phyloP scores from a whole-genome alignment of 2,113 vertebrate species.

The Electrona antarctica region DNA sequence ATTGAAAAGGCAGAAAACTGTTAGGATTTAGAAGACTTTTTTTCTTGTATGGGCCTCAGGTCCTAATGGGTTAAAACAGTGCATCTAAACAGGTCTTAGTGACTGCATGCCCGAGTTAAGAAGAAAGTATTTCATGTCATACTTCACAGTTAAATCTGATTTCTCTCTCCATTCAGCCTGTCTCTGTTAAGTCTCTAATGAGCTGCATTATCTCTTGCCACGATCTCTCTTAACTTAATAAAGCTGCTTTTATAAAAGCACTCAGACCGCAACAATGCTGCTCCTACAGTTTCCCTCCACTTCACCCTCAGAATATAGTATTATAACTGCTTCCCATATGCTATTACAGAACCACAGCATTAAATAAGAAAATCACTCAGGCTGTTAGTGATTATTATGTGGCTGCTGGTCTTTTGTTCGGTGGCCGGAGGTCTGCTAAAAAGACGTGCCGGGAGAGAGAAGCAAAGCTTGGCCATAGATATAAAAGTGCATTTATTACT shows the following conservation, averaged over 20 bases:
- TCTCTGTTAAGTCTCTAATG: not conserved
- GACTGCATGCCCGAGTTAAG: too few relatives aligned
- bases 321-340: conserved; percentile 1
- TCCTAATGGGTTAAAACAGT: too few relatives aligned
- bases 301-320: not conserved
- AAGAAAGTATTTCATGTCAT: too few relatives aligned
- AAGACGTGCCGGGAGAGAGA: conserved; percentile 3
- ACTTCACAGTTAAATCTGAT: too few relatives aligned
- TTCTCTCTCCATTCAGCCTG: too few relatives aligned
- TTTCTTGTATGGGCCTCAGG: too few relatives aligned
- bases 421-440: conserved; percentile 14
- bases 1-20: too few relatives aligned
- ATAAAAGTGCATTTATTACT: conserved; percentile 1
- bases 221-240: not conserved
- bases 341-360: conserved; percentile 1
- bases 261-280: not conserved
- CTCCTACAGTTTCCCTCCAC: too few relatives aligned
- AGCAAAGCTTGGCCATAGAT: not conserved
- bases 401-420: conserved; percentile 30
- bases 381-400: conserved; percentile 33
- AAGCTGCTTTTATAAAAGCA: conserved; percentile 1
- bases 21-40: too few relatives aligned
- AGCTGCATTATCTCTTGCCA: not conserved
- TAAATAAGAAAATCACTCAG: conserved; percentile 28
- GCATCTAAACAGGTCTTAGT: too few relatives aligned